phyloP scores from a whole-genome alignment of 2,888 invertebrate genomes.

The Dynastes grantii region DNA sequence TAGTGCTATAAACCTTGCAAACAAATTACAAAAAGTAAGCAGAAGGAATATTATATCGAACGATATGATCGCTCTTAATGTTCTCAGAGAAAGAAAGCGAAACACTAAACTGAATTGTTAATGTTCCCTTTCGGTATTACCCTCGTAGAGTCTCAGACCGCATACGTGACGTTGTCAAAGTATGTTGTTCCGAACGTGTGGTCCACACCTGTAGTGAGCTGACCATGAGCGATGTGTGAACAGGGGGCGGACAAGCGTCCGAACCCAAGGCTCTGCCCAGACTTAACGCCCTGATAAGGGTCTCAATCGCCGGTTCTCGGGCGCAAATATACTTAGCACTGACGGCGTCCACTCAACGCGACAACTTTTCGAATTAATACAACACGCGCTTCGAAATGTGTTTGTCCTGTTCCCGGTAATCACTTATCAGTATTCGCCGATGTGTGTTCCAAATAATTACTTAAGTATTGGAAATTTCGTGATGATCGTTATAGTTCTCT shows the following conservation, averaged over 20 bases:
- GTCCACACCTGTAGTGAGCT: conserved; percentile 65
- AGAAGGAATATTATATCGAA: neutral
- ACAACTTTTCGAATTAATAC: conserved; percentile 46
- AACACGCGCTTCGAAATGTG: conserved; percentile 43
- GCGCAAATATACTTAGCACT: conserved; percentile 44
- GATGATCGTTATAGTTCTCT: neutral
- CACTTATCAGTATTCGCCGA: conserved; percentile 41
- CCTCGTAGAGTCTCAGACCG: conserved; percentile 7
- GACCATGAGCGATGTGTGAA: conserved; percentile 57
- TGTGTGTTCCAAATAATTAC: conserved; percentile 25
- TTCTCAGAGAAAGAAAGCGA: too few relatives aligned
- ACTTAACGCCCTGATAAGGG: conserved; percentile 55
- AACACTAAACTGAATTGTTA: neutral
- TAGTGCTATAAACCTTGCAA: too few relatives aligned
- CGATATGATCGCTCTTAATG: neutral
- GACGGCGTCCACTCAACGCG: conserved; percentile 42
- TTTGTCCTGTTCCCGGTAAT: conserved; percentile 31
- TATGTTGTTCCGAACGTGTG: conserved; percentile 59
- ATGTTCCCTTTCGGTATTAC: neutral
- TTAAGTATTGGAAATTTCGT: neutral
- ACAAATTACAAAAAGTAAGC: neutral
- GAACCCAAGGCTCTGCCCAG: conserved; percentile 50
- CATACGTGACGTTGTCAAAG: conserved; percentile 38
- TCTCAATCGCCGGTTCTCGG: conserved; percentile 44
- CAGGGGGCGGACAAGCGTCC: conserved; percentile 59